These are phyloP conservation scores for Metallyticus violacea DNA, from an alignment of 2,888 invertebrate genomes.

Conservation along the genomic window DNA sequence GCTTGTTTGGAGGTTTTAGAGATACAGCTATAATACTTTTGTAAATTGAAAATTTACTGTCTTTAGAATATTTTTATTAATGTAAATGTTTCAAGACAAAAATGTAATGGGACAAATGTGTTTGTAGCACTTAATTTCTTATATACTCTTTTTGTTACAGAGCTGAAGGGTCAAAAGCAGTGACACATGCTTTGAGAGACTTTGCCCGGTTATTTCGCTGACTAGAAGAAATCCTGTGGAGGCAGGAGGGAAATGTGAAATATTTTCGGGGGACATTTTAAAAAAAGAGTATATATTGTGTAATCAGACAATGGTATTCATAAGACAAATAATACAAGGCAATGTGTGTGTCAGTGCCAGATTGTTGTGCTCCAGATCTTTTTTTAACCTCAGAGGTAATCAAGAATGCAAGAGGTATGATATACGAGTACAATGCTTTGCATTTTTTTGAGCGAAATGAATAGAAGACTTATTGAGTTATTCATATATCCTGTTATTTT, in stretches of 20 bases:
- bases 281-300: neutral
- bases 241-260: conserved; percentile 7
- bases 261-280: conserved; percentile 17
- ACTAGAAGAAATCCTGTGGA: conserved; percentile 37
- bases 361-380: neutral
- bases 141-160: conserved; percentile 44
- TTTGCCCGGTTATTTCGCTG: conserved; percentile 86
- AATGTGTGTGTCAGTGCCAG: neutral
- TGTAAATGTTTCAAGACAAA: too few species aligned
- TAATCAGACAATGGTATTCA: neutral
- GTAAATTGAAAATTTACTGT: too few species aligned
- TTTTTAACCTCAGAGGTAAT: neutral
- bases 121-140: neutral
- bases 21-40: too few species aligned
- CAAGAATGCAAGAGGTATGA: neutral
- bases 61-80: too few species aligned
- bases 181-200: conserved; percentile 75
- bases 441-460: neutral
- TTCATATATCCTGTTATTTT: neutral
- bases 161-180: conserved; percentile 73
- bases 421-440: neutral
- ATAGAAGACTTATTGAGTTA: neutral
- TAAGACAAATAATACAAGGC: neutral
- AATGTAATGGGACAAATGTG: too few species aligned
- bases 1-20: too few species aligned